These are phyloP conservation scores for Pelecanus crispus DNA, from an alignment of 2,113 vertebrate genomes.

Conservation along the genomic window DNA sequence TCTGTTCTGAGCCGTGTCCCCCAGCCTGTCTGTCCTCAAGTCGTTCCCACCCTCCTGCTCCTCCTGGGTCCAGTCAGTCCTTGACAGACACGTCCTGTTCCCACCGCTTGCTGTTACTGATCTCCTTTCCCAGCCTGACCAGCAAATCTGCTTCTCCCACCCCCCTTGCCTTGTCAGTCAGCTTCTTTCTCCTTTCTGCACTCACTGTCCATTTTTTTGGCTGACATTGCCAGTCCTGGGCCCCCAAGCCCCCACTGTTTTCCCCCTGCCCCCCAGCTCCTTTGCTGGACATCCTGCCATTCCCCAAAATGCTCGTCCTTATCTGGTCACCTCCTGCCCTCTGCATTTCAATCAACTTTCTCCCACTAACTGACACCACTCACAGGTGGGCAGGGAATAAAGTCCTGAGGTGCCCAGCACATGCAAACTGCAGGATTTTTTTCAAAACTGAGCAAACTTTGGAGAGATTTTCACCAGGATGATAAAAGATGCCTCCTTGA, in stretches of 20 bases:
- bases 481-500: not conserved
- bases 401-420: not conserved
- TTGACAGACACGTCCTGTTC: not conserved
- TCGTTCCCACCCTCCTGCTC: not conserved
- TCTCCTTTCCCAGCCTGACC: not conserved
- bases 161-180: not conserved
- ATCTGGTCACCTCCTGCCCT: not conserved
- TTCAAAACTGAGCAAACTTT: not conserved
- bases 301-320: not conserved
- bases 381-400: not conserved
- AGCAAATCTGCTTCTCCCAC: not conserved
- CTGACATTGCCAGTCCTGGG: not conserved
- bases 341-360: not conserved
- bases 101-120: rapidly evolving
- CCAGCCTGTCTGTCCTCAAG: not conserved
- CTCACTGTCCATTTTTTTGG: not conserved
- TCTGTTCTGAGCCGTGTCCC: not conserved
- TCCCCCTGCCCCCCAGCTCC: not conserved
- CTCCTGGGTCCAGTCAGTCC: not conserved
- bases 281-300: not conserved
- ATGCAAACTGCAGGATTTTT: not conserved
- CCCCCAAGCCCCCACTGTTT: not conserved
- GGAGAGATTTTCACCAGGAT: not conserved
- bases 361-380: not conserved
- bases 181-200: not conserved